A percentile compares a stretch with the other conserved stretches of the same genome.
Conservation (phyloP, 2,888 invertebrate species). For the Apeira syringaria region DNA sequence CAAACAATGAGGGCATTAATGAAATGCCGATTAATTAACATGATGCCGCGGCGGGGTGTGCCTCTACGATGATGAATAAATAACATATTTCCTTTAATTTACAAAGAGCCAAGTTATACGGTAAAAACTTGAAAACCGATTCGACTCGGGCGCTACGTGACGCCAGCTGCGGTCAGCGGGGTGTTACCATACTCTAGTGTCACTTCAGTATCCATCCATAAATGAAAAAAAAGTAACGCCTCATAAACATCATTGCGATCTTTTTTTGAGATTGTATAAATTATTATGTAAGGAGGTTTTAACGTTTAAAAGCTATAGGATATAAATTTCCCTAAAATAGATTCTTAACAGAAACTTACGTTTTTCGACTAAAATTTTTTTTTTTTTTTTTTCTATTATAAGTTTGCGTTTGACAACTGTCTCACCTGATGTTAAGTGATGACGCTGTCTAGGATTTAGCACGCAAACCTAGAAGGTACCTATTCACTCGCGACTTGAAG, state of each 20-base stretch:
- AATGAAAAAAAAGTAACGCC: slow-evolving; percentile 32
- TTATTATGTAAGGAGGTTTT: not conserved
- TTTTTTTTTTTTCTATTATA: too few relatives aligned
- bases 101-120: slow-evolving; percentile 53
- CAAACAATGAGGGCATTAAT: slow-evolving; percentile 64
- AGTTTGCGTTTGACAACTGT: too few relatives aligned
- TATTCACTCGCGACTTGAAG: too few relatives aligned
- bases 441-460: too few relatives aligned
- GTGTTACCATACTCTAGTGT: slow-evolving; percentile 40
- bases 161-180: slow-evolving; percentile 56
- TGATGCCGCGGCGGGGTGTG: slow-evolving; percentile 61
- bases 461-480: too few relatives aligned
- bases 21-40: slow-evolving; percentile 70
- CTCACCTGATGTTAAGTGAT: too few relatives aligned
- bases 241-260: slow-evolving; percentile 34
- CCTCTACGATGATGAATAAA: slow-evolving; percentile 66
- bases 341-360: slow-evolving; percentile 45
- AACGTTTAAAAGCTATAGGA: slow-evolving; percentile 2
- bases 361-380: slow-evolving; percentile 49
- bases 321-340: slow-evolving; percentile 29
- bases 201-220: slow-evolving; percentile 43
- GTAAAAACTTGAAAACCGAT: slow-evolving; percentile 65
- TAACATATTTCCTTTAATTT: slow-evolving; percentile 64
- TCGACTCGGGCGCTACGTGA: slow-evolving; percentile 58
- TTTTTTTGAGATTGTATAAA: not conserved